Evolutionary conservation across 2,113 vertebrate genomes (phyloP), one percentile per base, ranked within the genome.

Genomic region (Speoplatyrhinus poulsoni): DNA sequence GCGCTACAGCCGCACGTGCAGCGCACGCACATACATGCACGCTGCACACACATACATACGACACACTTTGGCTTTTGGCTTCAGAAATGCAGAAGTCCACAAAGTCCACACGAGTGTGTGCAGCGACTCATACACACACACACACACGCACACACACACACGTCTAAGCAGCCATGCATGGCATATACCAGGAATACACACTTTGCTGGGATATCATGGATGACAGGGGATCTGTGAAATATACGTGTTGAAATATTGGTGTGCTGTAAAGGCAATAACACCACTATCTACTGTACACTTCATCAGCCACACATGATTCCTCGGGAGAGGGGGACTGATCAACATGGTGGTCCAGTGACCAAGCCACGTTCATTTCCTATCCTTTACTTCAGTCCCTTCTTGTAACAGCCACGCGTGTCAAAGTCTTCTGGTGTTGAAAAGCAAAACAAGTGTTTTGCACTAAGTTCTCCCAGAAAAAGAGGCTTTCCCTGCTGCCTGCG

Each of bases 361-460:
- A 46, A 64, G 61, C 77, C 60, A 0, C 46, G 10, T 58, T 1
- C 32, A 52, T 72, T 69, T 69, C 54, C 67, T 63, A 54, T 54
- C 32, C 62, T 64, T 36, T 4, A 13, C 47, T 62, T 9, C 3
- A 19, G 13, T 15, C 19, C 67, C 46, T 62, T 19, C 52, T 67
- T 41, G 58, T 36, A 0, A 0, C 50, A 49, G 53, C 64, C 57
- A 17, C 13, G 3, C 1, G 5, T 12, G 10, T 65, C 65, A 10
- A 65, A 72, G 46, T 47, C 19, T 50, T 72, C 62, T 73, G 15
- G 59, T 69, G 57, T 66, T 33, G 46, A 6, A 1, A 73, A 83
- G 70, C 64, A 78, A 73, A 72, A 73, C 65, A 70, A 77, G 75
- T 76, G 63, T 77, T 81, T 74, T 73, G 70, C 54, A 72, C 79